These are phyloP conservation scores for Lepeophtheirus salmonis DNA, from an alignment of 1,140 invertebrate genomes.

Conservation along the genomic window DNA sequence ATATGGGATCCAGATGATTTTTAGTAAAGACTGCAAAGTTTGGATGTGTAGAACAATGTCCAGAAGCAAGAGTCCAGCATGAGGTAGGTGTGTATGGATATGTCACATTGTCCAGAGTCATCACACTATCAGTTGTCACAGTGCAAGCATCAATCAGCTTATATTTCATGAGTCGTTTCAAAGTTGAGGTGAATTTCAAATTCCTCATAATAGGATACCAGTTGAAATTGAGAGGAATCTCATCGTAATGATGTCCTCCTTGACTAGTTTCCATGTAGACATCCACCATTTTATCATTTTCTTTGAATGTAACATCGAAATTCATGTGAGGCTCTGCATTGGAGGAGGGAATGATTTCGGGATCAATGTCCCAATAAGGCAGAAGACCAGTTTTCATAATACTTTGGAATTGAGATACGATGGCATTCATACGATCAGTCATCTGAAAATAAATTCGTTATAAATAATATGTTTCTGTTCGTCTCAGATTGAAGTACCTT, in stretches of 20 bases:
- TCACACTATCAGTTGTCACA: constrained; percentile 16
- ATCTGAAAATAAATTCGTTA: constrained; percentile 2
- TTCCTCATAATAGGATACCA: constrained; percentile 6
- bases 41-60: constrained; percentile 18
- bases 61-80: constrained; percentile 20
- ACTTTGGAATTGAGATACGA: constrained; percentile 16
- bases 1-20: constrained; percentile 14
- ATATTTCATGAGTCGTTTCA: constrained; percentile 13
- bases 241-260: constrained; percentile 19
- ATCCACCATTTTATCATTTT: constrained; percentile 18
- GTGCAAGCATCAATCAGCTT: constrained; percentile 13
- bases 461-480: no score
- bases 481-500: constrained; percentile 1
- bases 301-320: constrained; percentile 19
- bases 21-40: constrained; percentile 21
- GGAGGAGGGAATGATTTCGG: neutral
- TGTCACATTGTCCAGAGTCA: constrained; percentile 20
- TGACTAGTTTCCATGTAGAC: constrained; percentile 20
- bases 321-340: constrained; percentile 18
- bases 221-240: constrained; percentile 14
- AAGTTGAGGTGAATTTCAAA: constrained; percentile 2
- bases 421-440: constrained; percentile 16
- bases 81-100: constrained; percentile 8
- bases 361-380: constrained; percentile 20
- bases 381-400: constrained; percentile 19